Evolutionary conservation across 2,888 invertebrate genomes (phyloP).

Genomic region (Diarsia dahlii): DNA sequence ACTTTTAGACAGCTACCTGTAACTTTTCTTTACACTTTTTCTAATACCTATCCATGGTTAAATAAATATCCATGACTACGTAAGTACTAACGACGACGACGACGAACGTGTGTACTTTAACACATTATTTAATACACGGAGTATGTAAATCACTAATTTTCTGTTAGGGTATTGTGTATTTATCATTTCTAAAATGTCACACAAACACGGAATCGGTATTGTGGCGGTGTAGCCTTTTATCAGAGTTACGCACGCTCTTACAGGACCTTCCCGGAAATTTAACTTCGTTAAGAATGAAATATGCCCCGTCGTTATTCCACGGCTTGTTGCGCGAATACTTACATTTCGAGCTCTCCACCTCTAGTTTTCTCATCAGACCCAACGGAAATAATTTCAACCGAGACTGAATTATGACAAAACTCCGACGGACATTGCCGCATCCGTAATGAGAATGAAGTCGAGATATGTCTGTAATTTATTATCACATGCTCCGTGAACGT

Average conservation of each 20-base stretch:
- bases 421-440: constrained; percentile 90
- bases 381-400: constrained; percentile 90
- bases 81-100: too few species aligned
- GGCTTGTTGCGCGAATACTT: constrained; percentile 90
- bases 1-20: constrained; percentile 72
- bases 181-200: constrained; percentile 71
- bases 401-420: constrained; percentile 91
- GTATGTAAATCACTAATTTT: constrained; percentile 50
- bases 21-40: constrained; percentile 61
- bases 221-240: constrained; percentile 85
- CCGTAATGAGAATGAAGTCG: constrained; percentile 90
- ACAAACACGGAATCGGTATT: constrained; percentile 81
- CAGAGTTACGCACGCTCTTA: constrained; percentile 89
- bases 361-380: constrained; percentile 90
- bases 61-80: constrained; percentile 20
- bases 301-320: constrained; percentile 89
- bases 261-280: constrained; percentile 89
- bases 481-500: constrained; percentile 82
- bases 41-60: constrained; percentile 28
- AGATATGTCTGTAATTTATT: constrained; percentile 89
- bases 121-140: background rate
- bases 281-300: constrained; percentile 91
- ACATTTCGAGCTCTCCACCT: constrained; percentile 88
- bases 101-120: background rate
- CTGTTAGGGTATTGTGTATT: constrained; percentile 63